Base-by-base conservation (phyloP, 2,888 invertebrate genomes). In the Shargacucullia verbasci region DNA sequence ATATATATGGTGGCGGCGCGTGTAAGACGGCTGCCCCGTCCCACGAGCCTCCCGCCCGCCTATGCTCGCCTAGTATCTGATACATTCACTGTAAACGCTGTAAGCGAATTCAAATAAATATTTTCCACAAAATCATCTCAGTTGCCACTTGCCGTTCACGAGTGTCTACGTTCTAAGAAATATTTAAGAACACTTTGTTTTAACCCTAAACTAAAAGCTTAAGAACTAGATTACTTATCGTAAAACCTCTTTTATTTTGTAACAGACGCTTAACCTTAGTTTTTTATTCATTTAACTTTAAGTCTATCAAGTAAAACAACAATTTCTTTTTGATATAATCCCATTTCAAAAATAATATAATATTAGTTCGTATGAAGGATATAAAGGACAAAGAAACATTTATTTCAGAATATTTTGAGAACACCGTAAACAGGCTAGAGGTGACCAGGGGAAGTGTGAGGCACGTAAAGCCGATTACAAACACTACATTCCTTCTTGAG, bases 391-490 rank as follows among this genome's bases (percentile, higher is more conserved):
- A 54, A 45, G 29, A 50, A 35, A 41, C 43, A 49, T 63, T 55
- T 67, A 63, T 70, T 70, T 64, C 48, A 52, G 52, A 44, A 31
- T 44, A 44, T 56, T 52, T 31, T 38, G 38, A 15, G 25, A 39
- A 43, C 49, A 38, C 53, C 54, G 59, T 71, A 61, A 73, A 69
- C 56, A 65, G 57, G 63, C 47, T 56, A 49, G 43, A 53, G 70
- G 79, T 81, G 79, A 79, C 79, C 75, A 72, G 56, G 61, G 58
- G 57, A 73, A 68, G 77, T 61, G 78, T 73, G 78, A 81, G 76
- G 79, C 64, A 77, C 83, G 81, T 67, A 90, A 92, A 92, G 89
- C 91, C 87, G 92, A 89, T 92, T 92, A 91, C 84, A 87, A 75
- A 83, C 80, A 75, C 84, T 80, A 82, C 81, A 80, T 83, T 83